Conservation (phyloP, 2,113 vertebrate genomes). For the Elanus axillaris region DNA sequence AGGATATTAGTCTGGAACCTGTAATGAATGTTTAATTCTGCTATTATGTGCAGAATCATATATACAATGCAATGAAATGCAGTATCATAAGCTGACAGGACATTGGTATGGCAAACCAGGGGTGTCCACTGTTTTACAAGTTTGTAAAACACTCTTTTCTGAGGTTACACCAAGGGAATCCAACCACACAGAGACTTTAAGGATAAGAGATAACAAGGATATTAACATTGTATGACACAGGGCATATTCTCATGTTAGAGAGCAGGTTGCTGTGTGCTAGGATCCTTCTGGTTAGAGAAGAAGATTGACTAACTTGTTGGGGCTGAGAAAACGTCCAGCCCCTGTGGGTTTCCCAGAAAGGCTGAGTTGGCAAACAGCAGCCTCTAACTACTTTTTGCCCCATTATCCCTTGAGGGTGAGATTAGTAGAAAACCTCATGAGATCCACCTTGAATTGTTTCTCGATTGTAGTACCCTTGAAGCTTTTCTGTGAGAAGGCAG, state of each 20-base stretch:
- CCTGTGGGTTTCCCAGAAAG: not conserved
- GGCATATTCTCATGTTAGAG: not conserved
- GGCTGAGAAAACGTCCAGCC: not conserved
- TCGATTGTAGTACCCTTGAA: not conserved
- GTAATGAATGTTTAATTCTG: not conserved
- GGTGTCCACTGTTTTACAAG: not conserved
- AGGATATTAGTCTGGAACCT: not conserved
- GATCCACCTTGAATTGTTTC: not conserved
- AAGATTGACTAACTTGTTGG: not conserved
- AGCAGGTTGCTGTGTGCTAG: not conserved
- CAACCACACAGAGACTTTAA: not conserved
- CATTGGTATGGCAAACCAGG: not conserved
- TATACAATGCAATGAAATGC: not conserved
- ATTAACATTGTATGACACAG: not conserved
- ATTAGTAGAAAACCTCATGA: not conserved
- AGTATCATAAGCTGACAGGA: not conserved
- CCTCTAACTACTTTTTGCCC: not conserved
- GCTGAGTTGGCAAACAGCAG: not conserved
- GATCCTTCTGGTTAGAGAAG: not conserved
- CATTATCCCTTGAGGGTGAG: not conserved
- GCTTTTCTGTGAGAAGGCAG: not conserved
- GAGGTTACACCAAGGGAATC: not conserved
- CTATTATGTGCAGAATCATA: rapidly evolving
- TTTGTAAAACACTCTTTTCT: not conserved
- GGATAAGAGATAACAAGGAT: not conserved